phyloP scores from a whole-genome alignment of 2,113 vertebrate species.

The Microcebus lehilahytsara region DNA sequence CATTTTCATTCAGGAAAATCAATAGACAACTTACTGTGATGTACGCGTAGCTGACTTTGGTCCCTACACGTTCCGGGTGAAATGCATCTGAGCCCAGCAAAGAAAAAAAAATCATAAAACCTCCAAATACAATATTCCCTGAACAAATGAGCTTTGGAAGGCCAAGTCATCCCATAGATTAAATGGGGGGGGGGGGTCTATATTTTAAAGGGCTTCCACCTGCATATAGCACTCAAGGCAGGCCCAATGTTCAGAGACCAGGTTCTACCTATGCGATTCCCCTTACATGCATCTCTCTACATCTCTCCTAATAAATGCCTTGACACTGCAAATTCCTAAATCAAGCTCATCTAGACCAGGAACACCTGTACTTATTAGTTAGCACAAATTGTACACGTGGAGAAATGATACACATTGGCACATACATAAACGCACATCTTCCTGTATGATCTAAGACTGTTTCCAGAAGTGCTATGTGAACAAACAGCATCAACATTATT shows the following conservation, averaged over 20 bases:
- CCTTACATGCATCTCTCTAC: neutral
- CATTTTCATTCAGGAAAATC: slow-evolving; percentile 84
- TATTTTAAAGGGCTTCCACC: slow-evolving; percentile 61
- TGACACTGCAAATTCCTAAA: neutral
- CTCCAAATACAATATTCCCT: slow-evolving; percentile 78
- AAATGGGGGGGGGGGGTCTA: slow-evolving; percentile 31
- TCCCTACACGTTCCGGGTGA: slow-evolving; percentile 84
- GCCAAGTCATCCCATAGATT: slow-evolving; percentile 63
- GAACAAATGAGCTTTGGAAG: slow-evolving; percentile 78
- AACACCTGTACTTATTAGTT: neutral
- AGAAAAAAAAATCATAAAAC: slow-evolving; percentile 80
- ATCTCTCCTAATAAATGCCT: neutral
- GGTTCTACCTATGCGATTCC: neutral
- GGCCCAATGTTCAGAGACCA: slow-evolving; percentile 48
- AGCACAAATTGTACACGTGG: neutral
- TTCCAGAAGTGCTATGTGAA: neutral
- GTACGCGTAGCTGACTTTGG: slow-evolving; percentile 81
- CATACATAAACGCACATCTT: neutral
- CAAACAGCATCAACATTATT: slow-evolving; percentile 2
- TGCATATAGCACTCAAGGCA: neutral
- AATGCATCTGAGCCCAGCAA: slow-evolving; percentile 79
- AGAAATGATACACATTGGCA: slow-evolving; percentile 19
- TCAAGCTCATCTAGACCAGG: neutral
- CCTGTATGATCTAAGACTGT: slow-evolving; percentile 17
- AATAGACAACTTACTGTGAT: slow-evolving; percentile 86